These are phyloP conservation scores for Clepsis dumicolana DNA, from an alignment of 2,888 invertebrate species.

Conservation along the genomic window DNA sequence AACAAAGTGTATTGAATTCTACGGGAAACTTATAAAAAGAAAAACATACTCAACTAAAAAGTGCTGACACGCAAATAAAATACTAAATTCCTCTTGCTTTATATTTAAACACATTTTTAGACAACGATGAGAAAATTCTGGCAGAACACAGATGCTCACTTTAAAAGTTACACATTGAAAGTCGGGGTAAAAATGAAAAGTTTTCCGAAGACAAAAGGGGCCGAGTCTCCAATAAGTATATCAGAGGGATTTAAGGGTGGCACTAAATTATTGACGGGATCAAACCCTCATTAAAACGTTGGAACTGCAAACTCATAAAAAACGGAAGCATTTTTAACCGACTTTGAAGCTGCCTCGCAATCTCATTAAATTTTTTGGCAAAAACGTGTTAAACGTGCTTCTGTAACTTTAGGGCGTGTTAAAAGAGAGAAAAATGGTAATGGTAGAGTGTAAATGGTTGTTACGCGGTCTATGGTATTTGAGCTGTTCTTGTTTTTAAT, in stretches of 20 bases:
- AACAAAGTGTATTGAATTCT: not conserved
- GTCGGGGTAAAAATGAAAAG: slow-evolving; percentile 35
- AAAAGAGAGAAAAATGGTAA: not conserved
- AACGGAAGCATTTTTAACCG: slow-evolving; percentile 38
- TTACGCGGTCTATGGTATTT: not conserved
- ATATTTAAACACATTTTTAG: slow-evolving; percentile 14
- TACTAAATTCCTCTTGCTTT: not conserved
- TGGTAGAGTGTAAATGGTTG: no score
- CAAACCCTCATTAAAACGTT: slow-evolving; percentile 72
- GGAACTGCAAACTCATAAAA: slow-evolving; percentile 66
- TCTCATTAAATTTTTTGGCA: slow-evolving; percentile 33
- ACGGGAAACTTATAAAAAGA: not conserved
- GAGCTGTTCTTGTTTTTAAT: not conserved
- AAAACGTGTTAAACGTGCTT: slow-evolving; percentile 27
- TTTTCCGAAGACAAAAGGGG: slow-evolving; percentile 50
- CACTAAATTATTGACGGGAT: slow-evolving; percentile 71
- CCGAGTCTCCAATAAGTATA: slow-evolving; percentile 49
- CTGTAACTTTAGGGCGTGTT: slow-evolving; percentile 8
- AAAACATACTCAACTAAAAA: not conserved
- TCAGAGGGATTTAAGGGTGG: slow-evolving; percentile 63
- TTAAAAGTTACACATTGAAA: slow-evolving; percentile 36
- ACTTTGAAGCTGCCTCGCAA: slow-evolving; percentile 16
- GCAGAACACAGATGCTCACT: slow-evolving; percentile 23
- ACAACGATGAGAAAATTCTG: slow-evolving; percentile 21
- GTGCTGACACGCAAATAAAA: not conserved